Percentiles rank a stretch among this genome's conserved stretches.
These are phyloP conservation scores for Tinea pellionella DNA, from an alignment of 2,888 invertebrate genomes.

Conservation along the genomic window DNA sequence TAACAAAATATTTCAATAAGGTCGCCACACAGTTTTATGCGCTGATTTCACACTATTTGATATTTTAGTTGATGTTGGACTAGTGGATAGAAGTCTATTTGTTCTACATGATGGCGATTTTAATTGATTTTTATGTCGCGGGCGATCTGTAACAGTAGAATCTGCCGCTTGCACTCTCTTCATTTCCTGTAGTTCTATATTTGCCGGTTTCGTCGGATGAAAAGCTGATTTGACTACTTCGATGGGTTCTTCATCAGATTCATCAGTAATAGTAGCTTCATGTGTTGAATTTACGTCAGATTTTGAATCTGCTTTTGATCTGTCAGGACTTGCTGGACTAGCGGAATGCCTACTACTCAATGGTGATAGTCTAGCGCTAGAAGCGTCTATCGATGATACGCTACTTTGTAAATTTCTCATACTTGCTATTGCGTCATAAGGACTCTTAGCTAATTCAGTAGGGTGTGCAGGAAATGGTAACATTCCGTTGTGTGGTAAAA, in stretches of 20 bases:
- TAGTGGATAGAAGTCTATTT: conserved; percentile 48
- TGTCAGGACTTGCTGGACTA: conserved; percentile 64
- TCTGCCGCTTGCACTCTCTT: conserved; percentile 69
- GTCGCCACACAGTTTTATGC: conserved; percentile 80
- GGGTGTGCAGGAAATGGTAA: conserved; percentile 68
- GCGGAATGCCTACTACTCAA: conserved; percentile 67
- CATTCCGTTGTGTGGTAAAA: conserved; percentile 65
- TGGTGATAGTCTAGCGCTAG: conserved; percentile 63
- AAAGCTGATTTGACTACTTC: conserved; percentile 83
- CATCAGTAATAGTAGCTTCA: conserved; percentile 71
- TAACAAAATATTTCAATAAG: conserved; percentile 64
- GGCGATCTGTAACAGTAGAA: conserved; percentile 68
- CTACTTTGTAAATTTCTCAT: conserved; percentile 51
- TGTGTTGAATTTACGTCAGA: conserved; percentile 74
- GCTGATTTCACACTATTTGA: conserved; percentile 63
- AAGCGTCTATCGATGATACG: conserved; percentile 55
- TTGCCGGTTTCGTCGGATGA: conserved; percentile 74
- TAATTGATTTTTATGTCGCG: conserved; percentile 58
- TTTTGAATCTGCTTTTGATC: conserved; percentile 66
- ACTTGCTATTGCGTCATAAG: conserved; percentile 62
- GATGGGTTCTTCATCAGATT: conserved; percentile 78
- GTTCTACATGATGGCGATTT: conserved; percentile 72
- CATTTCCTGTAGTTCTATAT: conserved; percentile 65
- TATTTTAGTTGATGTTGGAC: conserved; percentile 71
- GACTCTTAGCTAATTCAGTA: conserved; percentile 61